phyloP scores from a whole-genome alignment of 1,140 invertebrate genomes.

The Lanistes nyassanus region DNA sequence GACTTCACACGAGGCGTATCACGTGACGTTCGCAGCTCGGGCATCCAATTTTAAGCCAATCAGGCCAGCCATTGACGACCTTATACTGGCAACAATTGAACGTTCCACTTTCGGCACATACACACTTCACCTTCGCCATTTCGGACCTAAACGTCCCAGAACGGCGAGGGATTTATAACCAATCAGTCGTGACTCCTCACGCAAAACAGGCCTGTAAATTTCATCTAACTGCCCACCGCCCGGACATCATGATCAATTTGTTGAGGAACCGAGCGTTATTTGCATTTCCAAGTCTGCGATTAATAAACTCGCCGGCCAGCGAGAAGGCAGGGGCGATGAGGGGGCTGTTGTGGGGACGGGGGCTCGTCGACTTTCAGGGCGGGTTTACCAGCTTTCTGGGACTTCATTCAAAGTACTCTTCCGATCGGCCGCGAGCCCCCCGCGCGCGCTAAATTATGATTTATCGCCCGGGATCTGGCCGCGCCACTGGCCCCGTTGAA shows the following conservation, averaged over 20 bases:
- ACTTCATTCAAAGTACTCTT: not conserved
- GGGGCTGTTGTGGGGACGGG: not conserved
- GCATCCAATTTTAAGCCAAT: too few species aligned
- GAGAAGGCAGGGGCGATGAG: not conserved
- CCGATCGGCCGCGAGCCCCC: constrained; percentile 3
- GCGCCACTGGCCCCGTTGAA: not conserved
- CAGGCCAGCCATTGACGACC: too few species aligned
- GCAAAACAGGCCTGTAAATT: not conserved
- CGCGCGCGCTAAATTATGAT: constrained; percentile 12
- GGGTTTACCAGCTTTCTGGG: not conserved
- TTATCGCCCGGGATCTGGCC: constrained; percentile 8
- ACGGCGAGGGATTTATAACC: too few species aligned
- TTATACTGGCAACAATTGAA: too few species aligned
- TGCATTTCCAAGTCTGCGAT: constrained; percentile 11
- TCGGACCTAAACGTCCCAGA: too few species aligned
- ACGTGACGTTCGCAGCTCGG: too few species aligned
- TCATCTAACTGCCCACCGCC: not conserved
- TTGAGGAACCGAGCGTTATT: constrained; percentile 2
- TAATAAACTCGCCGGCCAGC: constrained; percentile 4
- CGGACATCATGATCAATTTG: constrained; percentile 10
- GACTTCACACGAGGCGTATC: too few species aligned
- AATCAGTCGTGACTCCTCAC: not conserved
- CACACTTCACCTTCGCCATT: too few species aligned
- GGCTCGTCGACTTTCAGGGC: not conserved
- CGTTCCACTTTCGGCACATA: too few species aligned